Evolutionary conservation across 2,888 invertebrate genomes (phyloP).

Genomic region (Chorisops tibialis): DNA sequence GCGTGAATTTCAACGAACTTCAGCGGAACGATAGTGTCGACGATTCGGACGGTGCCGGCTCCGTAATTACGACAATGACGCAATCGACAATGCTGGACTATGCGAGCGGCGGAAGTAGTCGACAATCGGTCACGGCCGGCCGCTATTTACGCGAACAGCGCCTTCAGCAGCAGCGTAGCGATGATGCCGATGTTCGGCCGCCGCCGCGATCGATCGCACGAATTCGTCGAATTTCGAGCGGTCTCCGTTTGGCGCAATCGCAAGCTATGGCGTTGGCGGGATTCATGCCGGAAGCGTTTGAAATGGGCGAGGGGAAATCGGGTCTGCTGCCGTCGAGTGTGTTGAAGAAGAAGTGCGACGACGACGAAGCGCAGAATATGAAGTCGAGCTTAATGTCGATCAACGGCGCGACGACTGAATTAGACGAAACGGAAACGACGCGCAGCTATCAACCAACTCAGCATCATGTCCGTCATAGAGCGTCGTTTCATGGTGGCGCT

Average conservation of each 20-base stretch:
- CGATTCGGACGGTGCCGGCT: conserved; percentile 41
- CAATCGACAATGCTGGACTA: conserved; percentile 40
- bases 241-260: conserved; percentile 66
- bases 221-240: conserved; percentile 62
- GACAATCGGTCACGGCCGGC: background rate
- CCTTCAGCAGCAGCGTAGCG: too few relatives aligned
- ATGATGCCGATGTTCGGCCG: background rate
- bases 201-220: conserved; percentile 2
- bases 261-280: conserved; percentile 71
- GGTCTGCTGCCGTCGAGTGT: background rate
- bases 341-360: background rate
- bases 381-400: conserved; percentile 24
- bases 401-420: conserved; percentile 10
- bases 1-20: background rate
- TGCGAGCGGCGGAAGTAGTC: conserved; percentile 30
- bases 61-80: conserved; percentile 41
- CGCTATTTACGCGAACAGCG: background rate
- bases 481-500: conserved; percentile 66
- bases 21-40: conserved; percentile 40
- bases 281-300: conserved; percentile 55
- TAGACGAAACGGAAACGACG: background rate
- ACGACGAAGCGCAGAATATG: conserved; percentile 3
- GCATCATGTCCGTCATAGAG: conserved; percentile 54
- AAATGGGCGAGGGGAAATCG: background rate
- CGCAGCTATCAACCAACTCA: too few relatives aligned